A percentile compares a stretch with the other conserved stretches of the same genome.
Conservation (phyloP, 1,140 invertebrate species). For the Monomorium pharaonis region DNA sequence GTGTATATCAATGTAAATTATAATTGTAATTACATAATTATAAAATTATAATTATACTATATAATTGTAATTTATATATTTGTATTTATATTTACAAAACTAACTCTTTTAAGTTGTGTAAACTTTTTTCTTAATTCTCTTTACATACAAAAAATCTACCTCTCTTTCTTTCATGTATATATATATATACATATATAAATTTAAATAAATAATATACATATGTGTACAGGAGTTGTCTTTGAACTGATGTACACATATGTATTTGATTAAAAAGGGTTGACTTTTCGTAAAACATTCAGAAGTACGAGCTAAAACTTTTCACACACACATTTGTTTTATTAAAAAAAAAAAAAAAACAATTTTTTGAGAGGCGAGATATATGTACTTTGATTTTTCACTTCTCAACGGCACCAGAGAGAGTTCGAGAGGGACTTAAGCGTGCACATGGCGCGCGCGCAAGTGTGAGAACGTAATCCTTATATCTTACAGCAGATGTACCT, state of each 20-base stretch:
- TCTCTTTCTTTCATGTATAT: neutral
- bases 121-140: neutral
- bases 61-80: too few species aligned
- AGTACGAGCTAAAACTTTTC: neutral
- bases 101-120: neutral
- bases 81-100: neutral
- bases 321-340: neutral
- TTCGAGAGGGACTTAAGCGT: neutral
- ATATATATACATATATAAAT: neutral
- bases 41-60: too few species aligned
- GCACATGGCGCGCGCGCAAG: too few species aligned
- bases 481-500: neutral
- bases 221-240: neutral
- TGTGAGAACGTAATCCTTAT: neutral
- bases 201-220: neutral
- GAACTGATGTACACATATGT: too few species aligned
- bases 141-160: too few species aligned
- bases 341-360: neutral
- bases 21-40: too few species aligned
- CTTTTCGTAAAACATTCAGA: neutral
- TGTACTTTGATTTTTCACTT: neutral
- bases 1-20: too few species aligned
- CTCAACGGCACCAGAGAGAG: neutral
- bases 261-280: neutral
- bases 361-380: too few species aligned